Percentiles rank a stretch among this genome's conserved stretches.
Evolutionary conservation across 2,888 invertebrate species (phyloP).

Genomic region (Plebejus argus): DNA sequence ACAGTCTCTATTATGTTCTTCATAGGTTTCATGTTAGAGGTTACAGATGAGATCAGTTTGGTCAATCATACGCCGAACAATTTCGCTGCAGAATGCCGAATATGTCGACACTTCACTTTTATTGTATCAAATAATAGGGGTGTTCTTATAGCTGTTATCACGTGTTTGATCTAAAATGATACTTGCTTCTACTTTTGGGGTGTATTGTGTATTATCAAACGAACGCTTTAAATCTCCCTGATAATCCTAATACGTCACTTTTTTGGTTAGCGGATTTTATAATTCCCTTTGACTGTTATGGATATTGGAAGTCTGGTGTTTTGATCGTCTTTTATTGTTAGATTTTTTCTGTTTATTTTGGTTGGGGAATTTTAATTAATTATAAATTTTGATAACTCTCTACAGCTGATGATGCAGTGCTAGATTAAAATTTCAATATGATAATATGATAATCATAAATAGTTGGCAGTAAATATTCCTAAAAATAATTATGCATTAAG

Average conservation of each 20-base stretch:
- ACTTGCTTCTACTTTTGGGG: constrained; percentile 64
- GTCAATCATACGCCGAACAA: constrained; percentile 53
- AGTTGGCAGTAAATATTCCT: neutral
- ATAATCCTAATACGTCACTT: constrained; percentile 44
- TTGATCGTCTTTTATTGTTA: constrained; percentile 30
- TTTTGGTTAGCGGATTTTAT: constrained; percentile 48
- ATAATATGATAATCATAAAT: too few relatives aligned
- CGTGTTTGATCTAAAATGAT: constrained; percentile 81
- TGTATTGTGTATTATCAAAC: constrained; percentile 49
- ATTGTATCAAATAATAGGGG: constrained; percentile 81
- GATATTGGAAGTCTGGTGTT: neutral
- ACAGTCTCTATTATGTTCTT: constrained; percentile 40
- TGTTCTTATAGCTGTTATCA: constrained; percentile 79
- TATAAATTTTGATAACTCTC: neutral
- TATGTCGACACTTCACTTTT: constrained; percentile 81
- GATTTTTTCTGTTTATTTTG: neutral
- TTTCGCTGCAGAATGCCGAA: constrained; percentile 76
- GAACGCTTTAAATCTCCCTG: constrained; percentile 46
- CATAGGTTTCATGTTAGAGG: constrained; percentile 46
- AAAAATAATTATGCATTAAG: neutral
- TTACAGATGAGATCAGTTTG: constrained; percentile 46
- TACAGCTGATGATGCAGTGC: too few relatives aligned
- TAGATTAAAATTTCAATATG: too few relatives aligned
- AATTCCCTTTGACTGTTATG: constrained; percentile 39
- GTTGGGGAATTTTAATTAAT: neutral